These are phyloP conservation scores for Parambassis ranga DNA, from an alignment of 2,797 vertebrate genomes.

Conservation along the genomic window DNA sequence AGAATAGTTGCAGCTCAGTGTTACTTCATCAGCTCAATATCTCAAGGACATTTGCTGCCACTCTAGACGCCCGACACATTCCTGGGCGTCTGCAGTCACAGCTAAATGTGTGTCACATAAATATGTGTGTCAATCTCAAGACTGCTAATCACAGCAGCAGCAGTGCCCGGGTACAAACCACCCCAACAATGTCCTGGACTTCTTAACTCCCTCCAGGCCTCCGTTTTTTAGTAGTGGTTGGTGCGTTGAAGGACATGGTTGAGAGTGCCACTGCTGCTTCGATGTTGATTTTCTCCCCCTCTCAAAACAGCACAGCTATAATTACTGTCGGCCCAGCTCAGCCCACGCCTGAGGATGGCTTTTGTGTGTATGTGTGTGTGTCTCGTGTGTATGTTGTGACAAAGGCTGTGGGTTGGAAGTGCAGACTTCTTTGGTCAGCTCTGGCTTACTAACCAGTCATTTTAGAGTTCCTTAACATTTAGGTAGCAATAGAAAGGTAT, in stretches of 20 bases:
- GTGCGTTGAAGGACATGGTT: slow-evolving; percentile 65
- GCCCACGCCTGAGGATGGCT: slow-evolving; percentile 68
- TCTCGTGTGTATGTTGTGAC: slow-evolving; percentile 51
- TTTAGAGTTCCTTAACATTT: slow-evolving; percentile 55
- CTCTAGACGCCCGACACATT: slow-evolving; percentile 35
- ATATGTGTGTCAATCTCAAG: slow-evolving; percentile 51
- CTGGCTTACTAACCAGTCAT: slow-evolving; percentile 56
- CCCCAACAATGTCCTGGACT: slow-evolving; percentile 55
- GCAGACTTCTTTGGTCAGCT: slow-evolving; percentile 54
- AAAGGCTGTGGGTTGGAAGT: slow-evolving; percentile 59
- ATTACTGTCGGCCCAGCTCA: slow-evolving; percentile 74
- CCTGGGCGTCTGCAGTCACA: slow-evolving; percentile 46
- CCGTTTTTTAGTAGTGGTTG: slow-evolving; percentile 68
- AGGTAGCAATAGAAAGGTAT: slow-evolving; percentile 38
- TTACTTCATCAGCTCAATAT: slow-evolving; percentile 29
- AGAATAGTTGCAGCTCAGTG: slow-evolving; percentile 1
- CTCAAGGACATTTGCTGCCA: slow-evolving; percentile 9
- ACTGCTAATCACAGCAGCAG: slow-evolving; percentile 65
- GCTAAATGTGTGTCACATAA: slow-evolving; percentile 60
- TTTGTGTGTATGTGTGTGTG: slow-evolving; percentile 32
- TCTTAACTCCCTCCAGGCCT: slow-evolving; percentile 56
- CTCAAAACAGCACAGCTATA: slow-evolving; percentile 77
- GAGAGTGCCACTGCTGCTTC: slow-evolving; percentile 65
- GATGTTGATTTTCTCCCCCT: slow-evolving; percentile 74
- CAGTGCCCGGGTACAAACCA: slow-evolving; percentile 37